Base-by-base conservation (phyloP, 2,888 invertebrate species). In the Suillia variegata region DNA sequence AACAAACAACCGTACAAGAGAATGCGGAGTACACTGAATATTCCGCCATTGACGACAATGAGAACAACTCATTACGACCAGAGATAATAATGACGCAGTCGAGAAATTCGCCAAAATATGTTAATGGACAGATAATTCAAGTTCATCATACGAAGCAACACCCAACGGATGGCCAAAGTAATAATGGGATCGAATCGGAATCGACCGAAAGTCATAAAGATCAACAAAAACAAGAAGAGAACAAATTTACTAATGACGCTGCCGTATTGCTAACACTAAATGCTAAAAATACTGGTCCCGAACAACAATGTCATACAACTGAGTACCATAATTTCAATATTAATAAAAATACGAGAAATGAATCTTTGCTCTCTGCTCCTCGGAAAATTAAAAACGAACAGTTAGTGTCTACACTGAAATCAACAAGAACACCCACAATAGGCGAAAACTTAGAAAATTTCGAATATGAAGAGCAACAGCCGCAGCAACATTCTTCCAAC, bases 231-330 rank as follows among this genome's bases (percentile, higher is more conserved):
- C 22, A 42, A 54, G 42, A 54, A 31, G 17, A 57, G 20, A 26
- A 42, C 13, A 20, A 56, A 52, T 17, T 54, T 70, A 71, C 69
- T 73, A 70, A 75, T 75, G 74, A 75, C 76, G 76, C 70, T 74
- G 76, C 70, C 10, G 33, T 69, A 67, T 66, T 63, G 65, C 62
- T 26, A 38, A 31, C 62, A 62, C 62, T 62, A 50, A 53, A 48
- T 47, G 65, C 73, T 76, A 75, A 70, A 74, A 75, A 75, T 75
- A 73, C 66, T 65, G 64, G 59, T 62, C 4, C 17, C 10, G 24
- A 48, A 24, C 51, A 48, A 33, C 48, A 31, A 58, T 55, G 62
- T 69, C 69, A 69, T 70, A 62, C 49, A 33, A 49, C 53, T 48
- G 56, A 53, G 50, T 20, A n/a, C 26, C 18, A 54, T 51, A 22